Conservation (phyloP, 2,113 vertebrate species). For the Orientallactaga bullata region DNA sequence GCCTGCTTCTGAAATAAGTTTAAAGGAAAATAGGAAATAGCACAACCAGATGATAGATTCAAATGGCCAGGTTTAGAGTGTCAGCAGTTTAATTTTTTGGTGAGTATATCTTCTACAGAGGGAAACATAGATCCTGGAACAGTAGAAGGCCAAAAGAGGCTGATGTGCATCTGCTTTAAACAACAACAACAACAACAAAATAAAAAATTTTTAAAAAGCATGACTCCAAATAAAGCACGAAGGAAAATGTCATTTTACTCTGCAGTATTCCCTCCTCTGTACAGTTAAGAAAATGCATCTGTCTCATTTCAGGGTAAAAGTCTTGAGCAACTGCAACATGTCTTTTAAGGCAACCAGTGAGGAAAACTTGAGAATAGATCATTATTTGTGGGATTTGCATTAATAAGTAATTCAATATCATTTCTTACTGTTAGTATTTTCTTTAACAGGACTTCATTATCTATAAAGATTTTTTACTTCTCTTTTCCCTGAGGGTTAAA, state of each 20-base stretch:
- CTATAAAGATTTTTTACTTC: slow-evolving; percentile 58
- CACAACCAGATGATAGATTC: slow-evolving; percentile 66
- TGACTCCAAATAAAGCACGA: slow-evolving; percentile 62
- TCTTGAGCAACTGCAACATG: slow-evolving; percentile 71
- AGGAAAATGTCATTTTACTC: slow-evolving; percentile 71
- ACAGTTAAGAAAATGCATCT: slow-evolving; percentile 48
- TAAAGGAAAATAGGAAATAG: slow-evolving; percentile 70
- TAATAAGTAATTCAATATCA: slow-evolving; percentile 28
- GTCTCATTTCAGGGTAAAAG: slow-evolving; percentile 67
- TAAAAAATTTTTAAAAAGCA: not conserved
- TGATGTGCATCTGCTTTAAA: slow-evolving; percentile 51
- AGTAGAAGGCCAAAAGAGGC: slow-evolving; percentile 57
- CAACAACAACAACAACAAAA: not conserved
- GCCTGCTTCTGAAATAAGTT: slow-evolving; percentile 73
- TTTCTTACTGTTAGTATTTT: slow-evolving; percentile 69
- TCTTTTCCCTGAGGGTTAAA: slow-evolving; percentile 68
- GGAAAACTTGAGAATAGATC: slow-evolving; percentile 60
- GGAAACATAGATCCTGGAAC: slow-evolving; percentile 61
- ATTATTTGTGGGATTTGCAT: slow-evolving; percentile 59
- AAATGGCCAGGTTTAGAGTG: slow-evolving; percentile 79
- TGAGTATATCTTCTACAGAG: slow-evolving; percentile 56
- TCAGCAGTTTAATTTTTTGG: slow-evolving; percentile 71
- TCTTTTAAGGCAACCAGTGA: slow-evolving; percentile 70
- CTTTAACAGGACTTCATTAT: slow-evolving; percentile 62
- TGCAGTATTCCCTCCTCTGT: slow-evolving; percentile 67